These are phyloP conservation scores for Nibea albiflora DNA, from an alignment of 2,113 vertebrate species.

Conservation along the genomic window DNA sequence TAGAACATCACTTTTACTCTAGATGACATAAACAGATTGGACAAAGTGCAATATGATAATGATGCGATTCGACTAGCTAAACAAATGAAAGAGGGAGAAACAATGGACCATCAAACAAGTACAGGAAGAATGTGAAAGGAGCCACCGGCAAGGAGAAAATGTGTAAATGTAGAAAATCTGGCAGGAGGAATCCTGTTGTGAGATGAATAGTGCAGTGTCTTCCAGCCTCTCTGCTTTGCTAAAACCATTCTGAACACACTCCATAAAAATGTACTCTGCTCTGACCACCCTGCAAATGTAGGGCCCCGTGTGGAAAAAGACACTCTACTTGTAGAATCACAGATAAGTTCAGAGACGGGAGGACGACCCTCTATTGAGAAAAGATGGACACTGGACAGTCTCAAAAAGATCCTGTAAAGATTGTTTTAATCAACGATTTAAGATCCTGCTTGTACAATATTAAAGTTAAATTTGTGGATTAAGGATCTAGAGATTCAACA, in stretches of 20 bases:
- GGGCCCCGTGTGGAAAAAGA: not conserved
- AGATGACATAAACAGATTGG: not conserved
- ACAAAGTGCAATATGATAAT: not conserved
- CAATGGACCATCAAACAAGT: not conserved
- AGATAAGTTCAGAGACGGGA: slow-evolving; percentile 10
- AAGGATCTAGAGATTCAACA: not conserved
- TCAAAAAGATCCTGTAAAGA: not conserved
- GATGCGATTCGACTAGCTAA: not conserved
- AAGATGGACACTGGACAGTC: not conserved
- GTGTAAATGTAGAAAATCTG: slow-evolving; percentile 14
- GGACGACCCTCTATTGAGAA: not conserved
- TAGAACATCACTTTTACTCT: not conserved
- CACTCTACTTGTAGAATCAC: not conserved
- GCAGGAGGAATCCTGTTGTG: slow-evolving; percentile 41
- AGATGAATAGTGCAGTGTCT: slow-evolving; percentile 60
- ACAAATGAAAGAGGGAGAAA: not conserved
- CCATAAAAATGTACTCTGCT: slow-evolving; percentile 40
- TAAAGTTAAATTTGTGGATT: not conserved
- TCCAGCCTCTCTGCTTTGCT: slow-evolving; percentile 49
- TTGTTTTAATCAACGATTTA: not conserved
- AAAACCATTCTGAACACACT: slow-evolving; percentile 53
- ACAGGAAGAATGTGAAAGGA: not conserved
- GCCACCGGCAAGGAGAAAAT: not conserved
- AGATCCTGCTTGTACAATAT: not conserved
- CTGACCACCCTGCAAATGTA: slow-evolving; percentile 24